Base-by-base conservation (phyloP, 2,888 invertebrate genomes). In the Nysson spinosus region DNA sequence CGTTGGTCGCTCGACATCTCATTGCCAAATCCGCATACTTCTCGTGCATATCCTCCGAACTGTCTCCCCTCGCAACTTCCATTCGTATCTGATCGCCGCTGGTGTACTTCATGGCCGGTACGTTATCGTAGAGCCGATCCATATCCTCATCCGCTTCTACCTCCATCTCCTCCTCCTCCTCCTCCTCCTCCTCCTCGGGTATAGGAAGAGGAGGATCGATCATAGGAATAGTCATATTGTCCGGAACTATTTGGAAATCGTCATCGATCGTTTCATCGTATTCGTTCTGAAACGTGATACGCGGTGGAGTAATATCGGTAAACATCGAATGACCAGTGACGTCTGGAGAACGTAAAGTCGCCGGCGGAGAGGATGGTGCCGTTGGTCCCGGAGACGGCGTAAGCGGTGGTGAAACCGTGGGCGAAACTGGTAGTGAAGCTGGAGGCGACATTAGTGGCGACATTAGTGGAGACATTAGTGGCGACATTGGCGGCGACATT, bases 21-120 rank as follows among this genome's bases (percentile, higher is more conserved):
- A 80, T 57, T 0, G 85, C 79, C 3, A 85, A 54, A 37, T 78
- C 82, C 19, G 85, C 81, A 50, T 83, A 87, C 22, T 78, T 80
- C 56, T 87, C 86, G 65, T 86, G 86, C 84, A 85, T 85, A 30
- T 86, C 85, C 52, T 87, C 87, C 1, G 83, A 83, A 34, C 85
- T 85, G 32, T 85, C 83, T 0, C 80, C 82, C 0, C 83, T 77
- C 14, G 72, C 80, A 0, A 86, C 81, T 16, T 85, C 83, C 83
- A 85, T 79, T 2, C 79, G 77, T 0, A 83, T 70, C 50, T 82
- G 82, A 43, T 84, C 85, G 1, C 72, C 71, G 51, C 78, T 82
- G 1, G 81, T 72, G 42, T 86, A 86, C 39, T 83, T 84, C 84
- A 86, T 85, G 0, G 85, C 86, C 1, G 86, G 87, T 1, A 87